Conservation (phyloP, 2,113 vertebrate species). For the sheep (Ovis aries) region DNA sequence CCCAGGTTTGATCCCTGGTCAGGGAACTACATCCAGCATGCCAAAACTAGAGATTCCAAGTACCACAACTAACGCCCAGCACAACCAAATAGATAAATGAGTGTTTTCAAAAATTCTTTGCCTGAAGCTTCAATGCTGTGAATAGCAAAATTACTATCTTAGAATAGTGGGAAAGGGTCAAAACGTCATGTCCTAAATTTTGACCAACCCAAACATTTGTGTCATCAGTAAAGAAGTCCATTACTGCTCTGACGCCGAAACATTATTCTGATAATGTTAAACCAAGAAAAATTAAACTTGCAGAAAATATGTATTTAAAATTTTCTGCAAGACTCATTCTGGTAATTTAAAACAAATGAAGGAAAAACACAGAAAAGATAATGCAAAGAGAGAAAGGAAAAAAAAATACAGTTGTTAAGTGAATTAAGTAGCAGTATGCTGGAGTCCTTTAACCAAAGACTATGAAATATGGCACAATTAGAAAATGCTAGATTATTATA, state of each 20-base stretch:
- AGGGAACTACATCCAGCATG: not conserved
- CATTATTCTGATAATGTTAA: not conserved
- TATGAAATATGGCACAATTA: not conserved
- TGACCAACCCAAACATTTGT: conserved; percentile 41
- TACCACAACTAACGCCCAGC: not conserved
- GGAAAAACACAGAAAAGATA: not conserved
- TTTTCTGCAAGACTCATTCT: not conserved
- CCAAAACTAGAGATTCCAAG: not conserved
- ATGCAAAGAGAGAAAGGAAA: not conserved
- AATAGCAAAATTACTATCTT: conserved; percentile 9
- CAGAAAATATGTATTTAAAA: not conserved
- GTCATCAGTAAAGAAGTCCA: conserved; percentile 28
- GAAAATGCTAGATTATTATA: conserved; percentile 37
- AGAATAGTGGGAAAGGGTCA: not conserved
- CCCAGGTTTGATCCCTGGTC: not conserved
- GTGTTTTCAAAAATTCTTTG: not conserved
- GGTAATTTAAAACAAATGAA: not conserved
- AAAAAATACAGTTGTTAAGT: not conserved
- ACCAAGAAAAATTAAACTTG: not conserved
- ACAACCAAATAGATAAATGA: not conserved
- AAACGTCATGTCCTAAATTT: conserved; percentile 44
- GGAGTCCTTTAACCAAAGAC: not conserved
- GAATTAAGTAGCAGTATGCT: not conserved
- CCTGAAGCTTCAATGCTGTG: conserved; percentile 24
- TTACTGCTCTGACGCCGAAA: not conserved